phyloP scores from a whole-genome alignment of 2,113 vertebrate genomes.

The Eolophus roseicapilla region DNA sequence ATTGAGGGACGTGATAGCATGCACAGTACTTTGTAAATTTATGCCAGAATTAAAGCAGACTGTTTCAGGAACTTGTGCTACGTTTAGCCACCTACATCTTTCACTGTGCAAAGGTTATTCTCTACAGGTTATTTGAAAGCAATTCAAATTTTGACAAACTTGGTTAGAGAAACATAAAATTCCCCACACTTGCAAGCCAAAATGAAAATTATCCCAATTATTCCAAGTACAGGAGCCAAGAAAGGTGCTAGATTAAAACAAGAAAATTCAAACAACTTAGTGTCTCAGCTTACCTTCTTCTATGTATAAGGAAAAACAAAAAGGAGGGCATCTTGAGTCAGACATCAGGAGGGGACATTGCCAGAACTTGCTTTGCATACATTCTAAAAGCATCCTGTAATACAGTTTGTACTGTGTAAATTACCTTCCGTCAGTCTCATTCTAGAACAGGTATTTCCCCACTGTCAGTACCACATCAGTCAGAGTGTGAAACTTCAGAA shows the following conservation, averaged over 20 bases:
- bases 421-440: not conserved
- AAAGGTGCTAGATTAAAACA: not conserved
- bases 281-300: slow-evolving; percentile 3
- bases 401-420: not conserved
- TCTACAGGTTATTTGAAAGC: slow-evolving; percentile 22
- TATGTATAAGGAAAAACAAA: not conserved
- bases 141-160: slow-evolving; percentile 36
- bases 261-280: not conserved
- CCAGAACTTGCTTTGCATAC: not conserved
- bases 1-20: not conserved
- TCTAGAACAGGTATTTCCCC: not conserved
- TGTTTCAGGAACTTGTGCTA: not conserved
- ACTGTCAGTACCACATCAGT: slow-evolving; percentile 29
- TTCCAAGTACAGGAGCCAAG: not conserved
- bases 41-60: slow-evolving; percentile 5
- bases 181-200: not conserved
- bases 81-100: slow-evolving; percentile 29
- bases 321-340: not conserved
- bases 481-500: slow-evolving; percentile 45
- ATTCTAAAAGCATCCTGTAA: not conserved
- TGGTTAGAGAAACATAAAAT: slow-evolving; percentile 11
- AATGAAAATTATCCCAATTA: slow-evolving; percentile 49
- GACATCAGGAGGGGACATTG: not conserved
- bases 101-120: slow-evolving; percentile 28
- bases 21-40: not conserved